Evolutionary conservation across 2,113 vertebrate species (phyloP).

Genomic region (Manacus vitellinus): DNA sequence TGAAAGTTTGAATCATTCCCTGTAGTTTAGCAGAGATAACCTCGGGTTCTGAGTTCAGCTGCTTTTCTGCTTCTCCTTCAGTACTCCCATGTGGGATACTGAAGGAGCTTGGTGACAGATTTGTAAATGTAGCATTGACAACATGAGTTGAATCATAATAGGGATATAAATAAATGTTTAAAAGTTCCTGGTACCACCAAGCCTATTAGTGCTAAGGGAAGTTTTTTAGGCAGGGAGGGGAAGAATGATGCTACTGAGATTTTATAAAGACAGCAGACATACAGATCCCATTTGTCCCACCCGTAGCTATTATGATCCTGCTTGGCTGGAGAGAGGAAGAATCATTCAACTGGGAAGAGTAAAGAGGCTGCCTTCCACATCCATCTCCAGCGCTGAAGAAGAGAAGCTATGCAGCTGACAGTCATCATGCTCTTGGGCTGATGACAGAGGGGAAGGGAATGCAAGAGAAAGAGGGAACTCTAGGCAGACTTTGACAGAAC

Average conservation of each 20-base stretch:
- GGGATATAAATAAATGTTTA: not conserved
- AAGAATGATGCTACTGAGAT: not conserved
- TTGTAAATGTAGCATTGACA: not conserved
- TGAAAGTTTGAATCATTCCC: not conserved
- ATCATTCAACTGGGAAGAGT: not conserved
- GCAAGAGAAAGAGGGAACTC: not conserved
- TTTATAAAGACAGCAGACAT: not conserved
- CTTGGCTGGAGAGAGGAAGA: not conserved
- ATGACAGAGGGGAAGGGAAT: not conserved
- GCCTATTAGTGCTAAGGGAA: not conserved
- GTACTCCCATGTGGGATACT: not conserved
- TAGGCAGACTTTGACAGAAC: not conserved
- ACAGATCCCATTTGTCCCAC: not conserved
- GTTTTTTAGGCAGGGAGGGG: accelerated
- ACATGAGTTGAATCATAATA: not conserved
- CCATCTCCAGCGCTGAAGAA: not conserved
- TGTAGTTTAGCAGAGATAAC: not conserved
- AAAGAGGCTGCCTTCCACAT: not conserved
- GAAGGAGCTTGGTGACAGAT: not conserved
- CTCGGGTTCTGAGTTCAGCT: not conserved
- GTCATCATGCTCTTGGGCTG: not conserved
- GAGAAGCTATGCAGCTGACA: not conserved
- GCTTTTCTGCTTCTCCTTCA: not conserved
- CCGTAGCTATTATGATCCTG: not conserved
- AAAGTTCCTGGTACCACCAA: not conserved